Base-by-base conservation (phyloP, 2,113 vertebrate species). In the Glaucidium brasilianum region DNA sequence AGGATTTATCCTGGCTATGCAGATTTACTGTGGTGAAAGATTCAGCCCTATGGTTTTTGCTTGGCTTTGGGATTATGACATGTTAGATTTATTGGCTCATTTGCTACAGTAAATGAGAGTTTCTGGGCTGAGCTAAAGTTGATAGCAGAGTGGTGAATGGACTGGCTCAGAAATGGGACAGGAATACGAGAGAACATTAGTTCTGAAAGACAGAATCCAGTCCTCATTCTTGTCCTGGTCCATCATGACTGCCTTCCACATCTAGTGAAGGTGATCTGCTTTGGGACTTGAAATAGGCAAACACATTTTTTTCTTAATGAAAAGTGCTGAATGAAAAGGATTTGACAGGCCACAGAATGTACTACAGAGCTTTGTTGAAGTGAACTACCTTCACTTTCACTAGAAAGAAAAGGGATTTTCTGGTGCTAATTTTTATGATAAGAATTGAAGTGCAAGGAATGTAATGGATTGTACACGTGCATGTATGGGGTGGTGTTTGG, bases 21-120 rank as follows among this genome's bases (percentile, higher is more conserved):
- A 85, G 58, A 77, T 81, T 82, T 92, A 75, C 23, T 71, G 52
- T 78, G 30, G 25, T 77, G 45, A 39, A 89, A 94, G 60, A 88
- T 78, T 91, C 52, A 84, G 47, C 21, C 41, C 23, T 21, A 11
- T 35, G 26, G 7, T 41, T 94, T 91, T 90, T 35, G 9, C 72
- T 75, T 92, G 76, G 55, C 45, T 75, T 89, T 85, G 62, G 47
- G 32, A 75, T 91, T 87, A 85, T 79, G 87, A 82, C 87, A 56
- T 87, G 77, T 85, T 76, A 76, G 89, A 94, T 95, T 90, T 92
- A 85, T 66, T 90, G 74, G 56, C 29, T 95, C 77, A 91, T 91
- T 96, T 96, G 41, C 77, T 82, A 32, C 77, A 73, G 58, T 69
- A 93, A 93, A 82, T 72, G 81, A 84, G 58, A 85, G 35, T 68